These are phyloP conservation scores for Dinomys branickii DNA, from an alignment of 2,113 vertebrate genomes.

Conservation along the genomic window DNA sequence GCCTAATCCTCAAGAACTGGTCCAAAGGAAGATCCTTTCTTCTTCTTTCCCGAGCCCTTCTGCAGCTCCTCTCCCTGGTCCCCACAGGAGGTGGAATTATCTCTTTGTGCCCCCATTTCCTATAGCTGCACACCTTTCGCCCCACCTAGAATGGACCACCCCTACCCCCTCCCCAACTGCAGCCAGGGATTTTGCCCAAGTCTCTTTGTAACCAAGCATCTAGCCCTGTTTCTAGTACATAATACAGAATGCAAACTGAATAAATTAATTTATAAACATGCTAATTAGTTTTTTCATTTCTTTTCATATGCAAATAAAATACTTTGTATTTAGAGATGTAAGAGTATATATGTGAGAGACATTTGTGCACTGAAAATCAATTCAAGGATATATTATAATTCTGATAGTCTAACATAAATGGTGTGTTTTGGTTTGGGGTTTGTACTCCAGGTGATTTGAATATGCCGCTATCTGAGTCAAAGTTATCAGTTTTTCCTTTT, in stretches of 20 bases:
- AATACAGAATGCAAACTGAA: neutral
- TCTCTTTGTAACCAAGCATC: neutral
- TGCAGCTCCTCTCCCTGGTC: neutral
- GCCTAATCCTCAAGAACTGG: neutral
- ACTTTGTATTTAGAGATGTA: neutral
- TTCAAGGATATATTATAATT: slow-evolving; percentile 10
- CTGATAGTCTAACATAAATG: neutral
- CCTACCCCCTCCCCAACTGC: neutral
- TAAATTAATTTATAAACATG: neutral
- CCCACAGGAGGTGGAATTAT: neutral
- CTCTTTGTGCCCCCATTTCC: neutral
- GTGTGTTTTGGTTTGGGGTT: slow-evolving; percentile 4
- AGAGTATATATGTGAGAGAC: neutral
- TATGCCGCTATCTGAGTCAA: neutral
- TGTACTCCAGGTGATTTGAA: neutral
- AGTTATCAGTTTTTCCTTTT: slow-evolving; percentile 20
- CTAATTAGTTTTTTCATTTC: neutral
- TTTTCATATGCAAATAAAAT: neutral
- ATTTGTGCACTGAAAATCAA: slow-evolving; percentile 17
- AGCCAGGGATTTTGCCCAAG: neutral
- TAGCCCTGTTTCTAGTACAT: neutral
- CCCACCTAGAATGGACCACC: neutral
- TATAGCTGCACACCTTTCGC: neutral
- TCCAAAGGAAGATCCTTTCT: neutral
- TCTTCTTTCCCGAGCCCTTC: neutral